phyloP scores from a whole-genome alignment of 2,888 invertebrate species.

The Drosophila villosipedis region DNA sequence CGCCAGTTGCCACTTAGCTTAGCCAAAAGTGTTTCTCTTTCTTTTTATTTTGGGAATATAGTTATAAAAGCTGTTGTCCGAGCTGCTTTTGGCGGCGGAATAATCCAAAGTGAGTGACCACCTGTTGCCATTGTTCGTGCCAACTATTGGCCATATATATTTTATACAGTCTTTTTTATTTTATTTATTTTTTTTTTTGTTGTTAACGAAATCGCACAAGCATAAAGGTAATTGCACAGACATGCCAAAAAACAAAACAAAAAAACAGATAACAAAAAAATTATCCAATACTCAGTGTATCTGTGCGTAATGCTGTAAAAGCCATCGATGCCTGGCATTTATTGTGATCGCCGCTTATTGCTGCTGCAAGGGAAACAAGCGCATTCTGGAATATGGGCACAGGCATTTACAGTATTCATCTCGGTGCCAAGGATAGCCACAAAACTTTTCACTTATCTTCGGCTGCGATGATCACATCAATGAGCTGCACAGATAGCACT shows the following conservation, averaged over 20 bases:
- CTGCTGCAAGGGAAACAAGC: slow-evolving; percentile 37
- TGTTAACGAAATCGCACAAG: slow-evolving; percentile 69
- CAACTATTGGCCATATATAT: slow-evolving; percentile 25
- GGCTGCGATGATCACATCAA: background rate
- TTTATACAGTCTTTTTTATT: slow-evolving; percentile 39
- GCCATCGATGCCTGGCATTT: slow-evolving; percentile 78
- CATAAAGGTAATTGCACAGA: slow-evolving; percentile 79
- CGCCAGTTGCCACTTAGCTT: slow-evolving; percentile 49
- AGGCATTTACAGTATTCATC: slow-evolving; percentile 10
- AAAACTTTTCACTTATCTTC: slow-evolving; percentile 21
- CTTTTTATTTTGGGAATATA: slow-evolving; percentile 40
- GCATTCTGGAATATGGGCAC: slow-evolving; percentile 23
- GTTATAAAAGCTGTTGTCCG: slow-evolving; percentile 63
- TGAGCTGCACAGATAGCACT: slow-evolving; percentile 15
- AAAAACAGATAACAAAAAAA: slow-evolving; percentile 36
- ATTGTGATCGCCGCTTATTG: slow-evolving; percentile 71
- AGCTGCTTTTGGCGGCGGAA: slow-evolving; percentile 17
- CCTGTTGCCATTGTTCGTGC: slow-evolving; percentile 70
- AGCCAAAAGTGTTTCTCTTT: slow-evolving; percentile 5
- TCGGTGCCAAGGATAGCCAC: slow-evolving; percentile 58
- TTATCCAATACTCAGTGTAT: slow-evolving; percentile 68
- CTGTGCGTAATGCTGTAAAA: slow-evolving; percentile 63
- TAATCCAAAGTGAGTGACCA: slow-evolving; percentile 67
- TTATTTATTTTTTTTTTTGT: background rate
- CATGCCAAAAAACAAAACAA: slow-evolving; percentile 63